Base-by-base conservation (phyloP, 2,888 invertebrate genomes). In the Ophion ventricosus region DNA sequence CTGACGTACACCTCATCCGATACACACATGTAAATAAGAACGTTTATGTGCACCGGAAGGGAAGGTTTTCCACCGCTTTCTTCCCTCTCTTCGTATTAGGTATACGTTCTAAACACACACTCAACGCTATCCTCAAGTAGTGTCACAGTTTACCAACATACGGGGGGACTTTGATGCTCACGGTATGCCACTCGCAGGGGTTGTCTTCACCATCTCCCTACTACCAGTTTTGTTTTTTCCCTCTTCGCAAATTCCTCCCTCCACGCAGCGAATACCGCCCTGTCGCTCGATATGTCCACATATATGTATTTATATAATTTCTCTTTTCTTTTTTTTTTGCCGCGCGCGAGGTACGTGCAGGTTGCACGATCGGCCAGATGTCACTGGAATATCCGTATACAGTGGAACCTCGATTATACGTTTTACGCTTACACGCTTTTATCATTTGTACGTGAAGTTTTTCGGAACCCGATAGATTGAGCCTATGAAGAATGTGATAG, bases 171-270 rank as follows among this genome's bases (percentile, higher is more conserved):
- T 72, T 77, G 84, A 61, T 43, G 64, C 78, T 49, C 70, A 23
- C 69, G 77, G 57, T 77, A 26, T 26, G 59, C 85, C 81, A 57
- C 72, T 64, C 59, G 64, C 26, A n/a, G n/a, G 29, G 29, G 14
- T 66, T 73, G 57, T 56, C 66, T 66, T 73, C 17, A 67, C 40
- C 23, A 20, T 69, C 57, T 23, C 66, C 64, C 59, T 72, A 49
- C 81, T 83, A n/a, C 74, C 59, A 59, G 35, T 77, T 49, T n/a
- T n/a, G n/a, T n/a, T n/a, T n/a, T n/a, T 40, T 63, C 54, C 73
- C 77, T 80, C 64, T 54, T 56, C 25, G 56, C 40, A n/a, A 69
- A 72, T 77, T 69, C 54, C 78, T 66, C 78, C 84, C 79, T 79
- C 73, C 77, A 57, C 69, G 25, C 20, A 54, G 59, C 70, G 73